Percentiles rank a stretch among this genome's conserved stretches.
Conservation (phyloP, 2,113 vertebrate genomes). For the Ageneiosus marmoratus region DNA sequence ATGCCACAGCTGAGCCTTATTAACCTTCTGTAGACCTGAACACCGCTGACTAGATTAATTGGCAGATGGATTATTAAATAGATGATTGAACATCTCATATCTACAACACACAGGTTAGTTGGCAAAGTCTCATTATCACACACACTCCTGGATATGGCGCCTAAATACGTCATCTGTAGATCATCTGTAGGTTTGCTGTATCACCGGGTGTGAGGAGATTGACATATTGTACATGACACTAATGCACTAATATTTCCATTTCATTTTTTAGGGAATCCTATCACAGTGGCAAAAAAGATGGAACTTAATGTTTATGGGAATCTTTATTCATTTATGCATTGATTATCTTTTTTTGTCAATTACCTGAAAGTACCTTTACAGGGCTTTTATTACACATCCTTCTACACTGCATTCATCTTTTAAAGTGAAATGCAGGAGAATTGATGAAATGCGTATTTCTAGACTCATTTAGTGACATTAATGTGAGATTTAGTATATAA, state of each 20-base stretch:
- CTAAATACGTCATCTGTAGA: slow-evolving; percentile 45
- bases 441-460: not conserved
- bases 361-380: not conserved
- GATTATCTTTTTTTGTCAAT: not conserved
- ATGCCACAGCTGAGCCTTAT: slow-evolving; percentile 75
- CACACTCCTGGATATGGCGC: slow-evolving; percentile 40
- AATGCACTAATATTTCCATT: not conserved
- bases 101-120: slow-evolving; percentile 61
- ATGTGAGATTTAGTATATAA: no score
- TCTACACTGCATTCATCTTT: not conserved
- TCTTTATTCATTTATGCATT: not conserved
- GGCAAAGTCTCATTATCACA: slow-evolving; percentile 61
- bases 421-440: not conserved
- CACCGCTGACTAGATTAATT: slow-evolving; percentile 71
- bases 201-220: not conserved
- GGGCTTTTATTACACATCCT: not conserved
- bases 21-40: slow-evolving; percentile 79
- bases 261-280: not conserved
- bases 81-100: slow-evolving; percentile 71
- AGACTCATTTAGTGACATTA: not conserved
- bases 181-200: slow-evolving; percentile 29
- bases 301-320: not conserved
- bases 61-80: slow-evolving; percentile 79
- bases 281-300: not conserved
- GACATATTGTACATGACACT: not conserved